Conservation (phyloP, 2,888 invertebrate genomes). For the Melitaea athalia region DNA sequence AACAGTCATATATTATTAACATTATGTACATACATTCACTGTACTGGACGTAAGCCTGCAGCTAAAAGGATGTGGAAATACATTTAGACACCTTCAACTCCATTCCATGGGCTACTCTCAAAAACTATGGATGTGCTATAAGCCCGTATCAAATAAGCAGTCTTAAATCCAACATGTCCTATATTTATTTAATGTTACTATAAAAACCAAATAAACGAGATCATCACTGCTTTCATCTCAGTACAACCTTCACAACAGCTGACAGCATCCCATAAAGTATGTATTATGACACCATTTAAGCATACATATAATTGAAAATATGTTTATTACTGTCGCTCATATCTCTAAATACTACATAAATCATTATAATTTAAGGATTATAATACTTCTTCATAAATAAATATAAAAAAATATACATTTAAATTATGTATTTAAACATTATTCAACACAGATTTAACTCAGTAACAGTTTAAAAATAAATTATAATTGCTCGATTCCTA, state of each 20-base stretch:
- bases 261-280: conserved; percentile 35
- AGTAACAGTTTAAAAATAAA: conserved; percentile 66
- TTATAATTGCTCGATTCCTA: conserved; percentile 47
- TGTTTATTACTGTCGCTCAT: conserved; percentile 49
- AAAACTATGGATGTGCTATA: conserved; percentile 42
- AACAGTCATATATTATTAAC: conserved; percentile 25
- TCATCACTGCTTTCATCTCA: conserved; percentile 35
- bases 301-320: conserved; percentile 34
- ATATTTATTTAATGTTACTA: conserved; percentile 29
- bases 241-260: conserved; percentile 34
- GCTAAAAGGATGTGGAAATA: conserved; percentile 37
- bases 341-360: conserved; percentile 51
- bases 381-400: conserved; percentile 75
- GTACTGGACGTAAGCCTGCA: conserved; percentile 68
- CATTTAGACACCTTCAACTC: conserved; percentile 8
- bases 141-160: conserved; percentile 32
- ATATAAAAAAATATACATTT: conserved; percentile 78
- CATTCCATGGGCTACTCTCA: conserved; percentile 47
- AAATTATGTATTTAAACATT: conserved; percentile 71
- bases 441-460: conserved; percentile 72
- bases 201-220: conserved; percentile 36
- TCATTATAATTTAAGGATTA: conserved; percentile 59
- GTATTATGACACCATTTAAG: conserved; percentile 33
- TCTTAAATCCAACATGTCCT: conserved; percentile 37
- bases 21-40: conserved; percentile 33